Percentiles rank a stretch among this genome's conserved stretches.
These are phyloP conservation scores for Drosophila meridionalis DNA, from an alignment of 2,888 invertebrate species.

Conservation along the genomic window DNA sequence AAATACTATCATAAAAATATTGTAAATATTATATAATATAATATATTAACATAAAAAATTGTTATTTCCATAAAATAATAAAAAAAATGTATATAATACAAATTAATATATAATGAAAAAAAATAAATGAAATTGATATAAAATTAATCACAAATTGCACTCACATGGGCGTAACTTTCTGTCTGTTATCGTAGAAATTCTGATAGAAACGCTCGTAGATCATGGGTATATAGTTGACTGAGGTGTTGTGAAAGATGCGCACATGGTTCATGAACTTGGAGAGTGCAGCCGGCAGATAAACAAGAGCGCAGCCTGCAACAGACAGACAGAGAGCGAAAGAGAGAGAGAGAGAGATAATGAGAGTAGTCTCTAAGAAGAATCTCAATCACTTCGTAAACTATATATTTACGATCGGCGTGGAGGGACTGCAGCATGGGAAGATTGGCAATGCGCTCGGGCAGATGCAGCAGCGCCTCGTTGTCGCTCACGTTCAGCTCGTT, in stretches of 20 bases:
- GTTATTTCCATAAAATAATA: too few relatives aligned
- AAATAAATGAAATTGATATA: not conserved
- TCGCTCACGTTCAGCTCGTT: slow-evolving; percentile 83
- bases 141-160: slow-evolving; percentile 14
- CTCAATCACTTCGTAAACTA: not conserved
- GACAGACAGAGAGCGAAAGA: not conserved
- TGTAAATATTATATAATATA: too few relatives aligned
- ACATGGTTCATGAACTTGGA: slow-evolving; percentile 83
- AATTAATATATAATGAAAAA: not conserved
- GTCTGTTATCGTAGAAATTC: slow-evolving; percentile 82
- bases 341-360: not conserved
- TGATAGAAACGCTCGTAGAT: slow-evolving; percentile 83
- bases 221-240: slow-evolving; percentile 84
- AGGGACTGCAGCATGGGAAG: slow-evolving; percentile 82
- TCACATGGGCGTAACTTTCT: slow-evolving; percentile 78
- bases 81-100: too few relatives aligned
- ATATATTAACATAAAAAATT: too few relatives aligned
- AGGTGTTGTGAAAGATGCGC: slow-evolving; percentile 84
- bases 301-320: slow-evolving; percentile 81
- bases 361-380: not conserved
- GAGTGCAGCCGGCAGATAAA: slow-evolving; percentile 83
- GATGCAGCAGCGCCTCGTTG: slow-evolving; percentile 81
- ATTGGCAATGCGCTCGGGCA: slow-evolving; percentile 83
- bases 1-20: too few relatives aligned
- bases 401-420: slow-evolving; percentile 83